A percentile compares a stretch with the other conserved stretches of the same genome.
Evolutionary conservation across 2,888 invertebrate genomes (phyloP).

Genomic region (Panzeria rudis): DNA sequence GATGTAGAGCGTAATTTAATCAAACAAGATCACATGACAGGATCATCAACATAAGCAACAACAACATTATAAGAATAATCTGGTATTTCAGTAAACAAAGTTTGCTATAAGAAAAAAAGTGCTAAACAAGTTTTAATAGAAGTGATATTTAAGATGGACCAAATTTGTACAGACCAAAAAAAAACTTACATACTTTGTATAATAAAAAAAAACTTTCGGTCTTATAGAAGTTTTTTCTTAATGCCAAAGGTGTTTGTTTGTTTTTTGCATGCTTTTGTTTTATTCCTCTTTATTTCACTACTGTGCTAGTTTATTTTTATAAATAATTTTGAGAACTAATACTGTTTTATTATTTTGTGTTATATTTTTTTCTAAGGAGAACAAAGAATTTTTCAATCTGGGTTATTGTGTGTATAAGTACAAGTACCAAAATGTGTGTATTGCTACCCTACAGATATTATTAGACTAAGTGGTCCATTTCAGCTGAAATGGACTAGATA

Average conservation of each 20-base stretch:
- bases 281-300: background rate
- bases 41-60: constrained; percentile 26
- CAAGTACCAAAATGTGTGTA: constrained; percentile 11
- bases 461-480: too few relatives aligned
- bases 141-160: constrained; percentile 56
- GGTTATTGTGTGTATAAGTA: constrained; percentile 38
- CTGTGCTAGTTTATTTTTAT: constrained; percentile 17
- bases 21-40: constrained; percentile 68
- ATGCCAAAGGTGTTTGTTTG: background rate
- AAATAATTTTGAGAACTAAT: constrained; percentile 37
- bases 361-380: constrained; percentile 30
- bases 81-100: constrained; percentile 13
- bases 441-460: too few relatives aligned
- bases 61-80: background rate
- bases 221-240: constrained; percentile 2
- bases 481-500: too few relatives aligned
- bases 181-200: background rate
- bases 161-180: background rate
- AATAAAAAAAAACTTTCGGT: background rate
- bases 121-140: constrained; percentile 34
- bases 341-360: constrained; percentile 26
- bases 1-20: constrained; percentile 46
- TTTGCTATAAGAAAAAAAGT: background rate
- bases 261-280: background rate
- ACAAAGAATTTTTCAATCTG: constrained; percentile 42